These are phyloP conservation scores for Sarotherodon lohbergeri DNA, from an alignment of 2,113 vertebrate genomes.

Conservation along the genomic window DNA sequence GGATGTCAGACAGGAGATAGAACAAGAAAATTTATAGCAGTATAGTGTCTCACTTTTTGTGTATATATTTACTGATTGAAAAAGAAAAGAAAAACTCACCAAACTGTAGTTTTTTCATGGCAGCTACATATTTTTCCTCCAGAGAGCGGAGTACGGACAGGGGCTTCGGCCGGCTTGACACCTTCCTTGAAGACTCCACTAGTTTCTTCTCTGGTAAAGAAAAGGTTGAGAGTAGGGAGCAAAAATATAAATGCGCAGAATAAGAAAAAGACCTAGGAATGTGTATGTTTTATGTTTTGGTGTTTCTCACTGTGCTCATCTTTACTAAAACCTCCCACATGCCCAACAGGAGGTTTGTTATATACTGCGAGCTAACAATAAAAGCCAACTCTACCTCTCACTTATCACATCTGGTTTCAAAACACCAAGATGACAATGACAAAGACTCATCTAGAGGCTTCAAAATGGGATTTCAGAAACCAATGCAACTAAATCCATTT, in stretches of 20 bases:
- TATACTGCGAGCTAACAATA: background rate
- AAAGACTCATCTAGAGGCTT: background rate
- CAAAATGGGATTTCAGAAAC: background rate
- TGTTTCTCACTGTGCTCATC: background rate
- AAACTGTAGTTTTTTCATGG: slow-evolving; percentile 98
- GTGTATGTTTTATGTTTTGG: background rate
- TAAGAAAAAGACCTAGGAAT: background rate
- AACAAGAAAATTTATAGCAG: background rate
- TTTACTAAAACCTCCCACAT: background rate
- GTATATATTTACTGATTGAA: background rate
- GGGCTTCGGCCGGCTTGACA: slow-evolving; percentile 84
- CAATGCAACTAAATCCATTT: background rate
- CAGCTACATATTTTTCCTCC: slow-evolving; percentile 94
- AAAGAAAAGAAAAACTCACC: slow-evolving; percentile 75
- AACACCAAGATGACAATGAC: background rate
- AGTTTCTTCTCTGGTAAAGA: slow-evolving; percentile 85
- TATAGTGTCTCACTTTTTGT: background rate
- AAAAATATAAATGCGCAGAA: background rate
- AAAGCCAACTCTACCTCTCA: background rate
- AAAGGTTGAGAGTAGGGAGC: background rate
- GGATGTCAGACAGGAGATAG: background rate
- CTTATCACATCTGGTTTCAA: background rate
- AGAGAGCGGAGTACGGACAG: slow-evolving; percentile 88
- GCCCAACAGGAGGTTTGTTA: background rate
- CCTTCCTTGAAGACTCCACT: slow-evolving; percentile 89